Evolutionary conservation across 2,113 vertebrate genomes (phyloP).

Genomic region (Eulemur rufifrons): DNA sequence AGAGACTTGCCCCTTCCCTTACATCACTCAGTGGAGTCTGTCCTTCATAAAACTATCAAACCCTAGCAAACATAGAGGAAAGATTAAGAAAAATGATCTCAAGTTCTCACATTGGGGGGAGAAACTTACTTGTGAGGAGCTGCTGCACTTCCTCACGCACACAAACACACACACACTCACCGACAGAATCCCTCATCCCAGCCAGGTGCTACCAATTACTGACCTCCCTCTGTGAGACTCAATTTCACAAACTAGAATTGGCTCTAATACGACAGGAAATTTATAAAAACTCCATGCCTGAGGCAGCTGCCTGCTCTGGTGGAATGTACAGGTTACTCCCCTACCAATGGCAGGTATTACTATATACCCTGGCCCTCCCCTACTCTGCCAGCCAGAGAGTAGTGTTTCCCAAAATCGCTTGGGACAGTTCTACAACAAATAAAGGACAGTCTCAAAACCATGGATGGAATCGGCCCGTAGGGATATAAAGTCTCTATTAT

Average conservation of each 20-base stretch:
- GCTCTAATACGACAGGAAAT: neutral
- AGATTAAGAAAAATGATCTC: neutral
- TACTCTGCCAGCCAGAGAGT: neutral
- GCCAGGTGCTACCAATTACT: constrained; percentile 7
- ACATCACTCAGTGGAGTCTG: neutral
- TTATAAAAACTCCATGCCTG: neutral
- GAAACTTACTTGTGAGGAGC: neutral
- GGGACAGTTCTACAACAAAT: neutral
- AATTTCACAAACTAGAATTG: neutral
- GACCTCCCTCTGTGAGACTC: neutral
- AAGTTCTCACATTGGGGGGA: neutral
- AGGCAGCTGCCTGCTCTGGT: neutral
- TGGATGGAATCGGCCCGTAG: neutral
- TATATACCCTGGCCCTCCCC: neutral
- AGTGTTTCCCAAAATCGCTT: neutral
- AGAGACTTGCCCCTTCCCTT: neutral
- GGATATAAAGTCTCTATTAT: neutral
- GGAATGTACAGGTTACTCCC: neutral
- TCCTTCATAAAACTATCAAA: constrained; percentile 18
- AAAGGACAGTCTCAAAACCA: neutral
- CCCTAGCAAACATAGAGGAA: neutral
- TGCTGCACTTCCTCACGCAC: neutral
- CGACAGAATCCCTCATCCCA: neutral
- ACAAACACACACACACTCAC: neutral
- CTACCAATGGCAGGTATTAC: neutral